Percentiles rank a stretch among this genome's conserved stretches.
Conservation (phyloP, 1,140 invertebrate genomes). For the Chlorops oryzae region DNA sequence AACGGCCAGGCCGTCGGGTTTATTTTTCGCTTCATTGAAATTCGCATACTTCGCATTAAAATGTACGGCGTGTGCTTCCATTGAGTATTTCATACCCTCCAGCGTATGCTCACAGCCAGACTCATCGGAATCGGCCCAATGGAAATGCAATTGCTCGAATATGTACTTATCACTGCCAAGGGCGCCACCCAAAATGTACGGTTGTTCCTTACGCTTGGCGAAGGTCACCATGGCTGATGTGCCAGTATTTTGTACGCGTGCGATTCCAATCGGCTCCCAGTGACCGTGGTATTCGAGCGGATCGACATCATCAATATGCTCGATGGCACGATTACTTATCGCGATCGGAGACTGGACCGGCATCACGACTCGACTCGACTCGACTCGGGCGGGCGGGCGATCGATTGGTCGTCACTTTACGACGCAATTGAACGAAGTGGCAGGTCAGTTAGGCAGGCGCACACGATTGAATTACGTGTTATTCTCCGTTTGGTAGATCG, state of each 20-base stretch:
- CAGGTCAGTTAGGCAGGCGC: not conserved
- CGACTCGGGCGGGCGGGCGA: not conserved
- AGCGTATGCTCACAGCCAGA: conserved; percentile 74
- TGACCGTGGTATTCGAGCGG: conserved; percentile 52
- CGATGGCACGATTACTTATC: conserved; percentile 50
- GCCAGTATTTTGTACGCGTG: conserved; percentile 43
- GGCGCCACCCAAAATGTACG: conserved; percentile 54
- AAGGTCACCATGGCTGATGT: conserved; percentile 47
- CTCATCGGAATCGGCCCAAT: conserved; percentile 67
- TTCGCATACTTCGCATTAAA: conserved; percentile 68
- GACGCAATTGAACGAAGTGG: not conserved
- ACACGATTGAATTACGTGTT: conserved; percentile 28
- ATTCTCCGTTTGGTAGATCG: conserved; percentile 28
- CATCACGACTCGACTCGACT: too few relatives aligned
- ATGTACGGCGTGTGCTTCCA: conserved; percentile 73
- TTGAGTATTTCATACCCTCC: conserved; percentile 59
- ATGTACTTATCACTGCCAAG: conserved; percentile 58
- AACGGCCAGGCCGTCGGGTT: conserved; percentile 70
- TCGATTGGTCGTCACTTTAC: conserved; percentile 6
- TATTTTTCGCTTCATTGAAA: conserved; percentile 60
- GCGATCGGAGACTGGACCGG: conserved; percentile 53
- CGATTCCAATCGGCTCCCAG: conserved; percentile 49
- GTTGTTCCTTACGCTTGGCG: conserved; percentile 40
- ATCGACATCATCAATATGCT: conserved; percentile 51
- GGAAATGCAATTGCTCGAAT: conserved; percentile 71